Conservation (phyloP, 1,140 invertebrate genomes). For the Telenomus remus region DNA sequence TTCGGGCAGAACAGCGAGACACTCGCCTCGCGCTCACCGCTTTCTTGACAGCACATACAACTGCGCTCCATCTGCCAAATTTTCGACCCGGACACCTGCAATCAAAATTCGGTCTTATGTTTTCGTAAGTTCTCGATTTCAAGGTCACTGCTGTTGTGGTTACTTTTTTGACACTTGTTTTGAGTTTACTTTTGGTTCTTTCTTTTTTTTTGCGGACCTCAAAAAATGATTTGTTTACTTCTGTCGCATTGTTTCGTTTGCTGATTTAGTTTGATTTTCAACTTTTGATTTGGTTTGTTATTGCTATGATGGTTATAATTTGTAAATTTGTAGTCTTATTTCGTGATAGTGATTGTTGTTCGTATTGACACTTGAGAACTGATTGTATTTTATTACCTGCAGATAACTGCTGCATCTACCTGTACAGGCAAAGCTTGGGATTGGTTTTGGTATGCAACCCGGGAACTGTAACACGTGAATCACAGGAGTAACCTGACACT, state of each 20-base stretch:
- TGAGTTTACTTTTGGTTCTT: neutral
- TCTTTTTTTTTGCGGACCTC: neutral
- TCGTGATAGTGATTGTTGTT: too few species aligned
- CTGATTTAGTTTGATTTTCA: too few species aligned
- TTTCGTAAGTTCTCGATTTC: too few species aligned
- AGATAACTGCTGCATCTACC: slow-evolving; percentile 93
- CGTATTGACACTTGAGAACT: too few species aligned
- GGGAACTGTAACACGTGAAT: slow-evolving; percentile 94
- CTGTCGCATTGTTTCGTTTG: too few species aligned
- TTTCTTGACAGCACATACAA: slow-evolving; percentile 96
- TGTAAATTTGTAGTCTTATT: too few species aligned
- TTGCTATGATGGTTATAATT: too few species aligned
- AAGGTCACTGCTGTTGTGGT: too few species aligned
- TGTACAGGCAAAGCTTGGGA: slow-evolving; percentile 94
- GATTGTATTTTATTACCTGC: slow-evolving; percentile 79
- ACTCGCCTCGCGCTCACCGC: slow-evolving; percentile 91
- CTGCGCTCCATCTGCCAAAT: slow-evolving; percentile 97
- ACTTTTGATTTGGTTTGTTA: too few species aligned
- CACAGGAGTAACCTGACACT: slow-evolving; percentile 93
- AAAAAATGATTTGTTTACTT: too few species aligned
- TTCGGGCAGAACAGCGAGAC: slow-evolving; percentile 93
- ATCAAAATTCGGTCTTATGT: too few species aligned
- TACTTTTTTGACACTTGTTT: neutral
- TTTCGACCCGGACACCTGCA: slow-evolving; percentile 93
- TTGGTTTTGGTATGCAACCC: slow-evolving; percentile 93